Evolutionary conservation across 2,888 invertebrate genomes (phyloP).

Genomic region (Lissocephala sabroskyi): DNA sequence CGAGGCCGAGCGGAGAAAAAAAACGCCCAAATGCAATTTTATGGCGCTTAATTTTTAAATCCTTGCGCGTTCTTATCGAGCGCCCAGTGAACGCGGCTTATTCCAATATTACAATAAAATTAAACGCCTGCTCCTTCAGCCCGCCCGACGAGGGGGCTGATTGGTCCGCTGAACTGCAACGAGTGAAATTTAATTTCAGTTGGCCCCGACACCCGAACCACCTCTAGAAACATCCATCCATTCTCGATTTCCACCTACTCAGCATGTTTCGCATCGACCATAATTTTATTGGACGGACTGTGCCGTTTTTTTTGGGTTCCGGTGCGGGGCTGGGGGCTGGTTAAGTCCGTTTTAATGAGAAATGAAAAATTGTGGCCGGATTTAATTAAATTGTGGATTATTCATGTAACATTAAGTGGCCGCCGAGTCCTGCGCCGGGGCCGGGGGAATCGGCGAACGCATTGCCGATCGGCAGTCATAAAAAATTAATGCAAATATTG

Average conservation of each 20-base stretch:
- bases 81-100: slow-evolving; percentile 38
- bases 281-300: too few relatives aligned
- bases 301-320: not conserved
- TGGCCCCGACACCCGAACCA: too few relatives aligned
- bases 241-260: too few relatives aligned
- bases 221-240: too few relatives aligned
- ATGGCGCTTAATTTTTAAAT: slow-evolving; percentile 63
- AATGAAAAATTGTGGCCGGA: slow-evolving; percentile 37
- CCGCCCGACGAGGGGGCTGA: too few relatives aligned
- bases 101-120: slow-evolving; percentile 40
- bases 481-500: slow-evolving; percentile 33
- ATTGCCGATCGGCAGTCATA: too few relatives aligned
- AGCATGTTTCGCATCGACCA: too few relatives aligned
- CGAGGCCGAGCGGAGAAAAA: too few relatives aligned
- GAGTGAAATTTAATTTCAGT: too few relatives aligned
- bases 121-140: slow-evolving; percentile 16
- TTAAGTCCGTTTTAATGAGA: slow-evolving; percentile 41
- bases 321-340: slow-evolving; percentile 27
- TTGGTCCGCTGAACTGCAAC: too few relatives aligned
- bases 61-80: slow-evolving; percentile 35
- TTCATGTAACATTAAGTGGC: slow-evolving; percentile 40
- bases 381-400: slow-evolving; percentile 63
- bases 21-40: slow-evolving; percentile 53
- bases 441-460: too few relatives aligned
- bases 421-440: too few relatives aligned